Base-by-base conservation (phyloP, 2,888 invertebrate genomes). In the Noctua comes region DNA sequence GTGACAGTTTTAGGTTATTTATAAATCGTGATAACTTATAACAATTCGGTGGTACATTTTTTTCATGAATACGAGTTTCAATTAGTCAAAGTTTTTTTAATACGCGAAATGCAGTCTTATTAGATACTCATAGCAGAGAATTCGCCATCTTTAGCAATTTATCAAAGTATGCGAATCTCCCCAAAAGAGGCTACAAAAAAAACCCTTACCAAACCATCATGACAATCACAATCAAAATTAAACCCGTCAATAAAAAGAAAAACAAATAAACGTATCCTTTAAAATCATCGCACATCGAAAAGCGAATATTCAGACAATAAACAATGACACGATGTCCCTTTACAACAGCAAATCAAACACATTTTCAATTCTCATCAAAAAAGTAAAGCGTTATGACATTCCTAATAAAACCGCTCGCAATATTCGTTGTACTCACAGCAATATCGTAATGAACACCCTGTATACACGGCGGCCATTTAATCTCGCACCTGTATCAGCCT, bases 371-470 rank as follows among this genome's bases (percentile, higher is more conserved):
- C 95, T 95, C 96, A 96, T 96, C 96, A 96, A 95, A 96, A 96
- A 94, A 88, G 94, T 93, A 94, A 94, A 94, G 87, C 94, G 95
- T 94, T 96, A 95, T 95, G 96, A 95, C 95, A 93, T 90, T 93
- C 93, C 95, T 95, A 95, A 96, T 96, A 96, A 96, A 96, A 94
- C 93, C 91, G 93, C 91, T 91, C 91, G 94, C 95, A 94, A 95
- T 96, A 95, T 94, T 92, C 94, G 92, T 94, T 93, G 94, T 94
- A 92, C 93, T 93, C 93, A 94, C 94, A 93, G 95, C 96, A 96
- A 96, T 96, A 96, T 95, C 96, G 95, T 96, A 96, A 96, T 96
- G 96, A 96, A 96, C 96, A 96, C 91, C 94, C 95, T 96, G 95
- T 96, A 95, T 95, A 95, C 95, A 95, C 94, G 95, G 93, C 91